phyloP scores from a whole-genome alignment of 2,113 vertebrate genomes.

The Syrmaticus mikado region DNA sequence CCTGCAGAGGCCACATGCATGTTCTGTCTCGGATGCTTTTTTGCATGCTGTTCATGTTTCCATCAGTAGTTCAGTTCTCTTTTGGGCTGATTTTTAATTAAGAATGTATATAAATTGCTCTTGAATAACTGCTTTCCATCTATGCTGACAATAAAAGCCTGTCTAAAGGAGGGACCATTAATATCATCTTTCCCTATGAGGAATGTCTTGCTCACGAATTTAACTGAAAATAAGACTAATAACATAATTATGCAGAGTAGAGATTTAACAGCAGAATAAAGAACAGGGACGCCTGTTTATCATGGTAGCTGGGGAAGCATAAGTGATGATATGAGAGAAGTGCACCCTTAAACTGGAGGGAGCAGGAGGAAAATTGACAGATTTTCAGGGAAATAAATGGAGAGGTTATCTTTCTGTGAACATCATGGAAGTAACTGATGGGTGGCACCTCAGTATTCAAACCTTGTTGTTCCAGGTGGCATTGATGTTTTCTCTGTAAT shows the following conservation, averaged over 20 bases:
- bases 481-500: background rate
- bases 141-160: background rate
- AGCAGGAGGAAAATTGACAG: background rate
- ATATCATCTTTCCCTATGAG: background rate
- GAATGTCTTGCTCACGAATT: background rate
- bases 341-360: background rate
- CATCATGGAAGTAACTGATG: no score
- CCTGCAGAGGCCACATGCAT: fast-evolving
- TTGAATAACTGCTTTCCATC: background rate
- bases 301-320: fast-evolving
- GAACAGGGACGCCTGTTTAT: background rate
- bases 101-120: background rate
- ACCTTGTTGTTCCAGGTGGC: background rate
- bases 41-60: background rate
- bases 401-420: fast-evolving
- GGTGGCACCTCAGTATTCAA: background rate
- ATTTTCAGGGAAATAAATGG: background rate
- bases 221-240: background rate
- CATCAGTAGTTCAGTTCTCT: fast-evolving
- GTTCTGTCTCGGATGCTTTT: background rate
- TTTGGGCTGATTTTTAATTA: background rate
- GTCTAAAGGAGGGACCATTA: background rate
- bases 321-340: fast-evolving
- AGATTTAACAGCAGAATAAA: background rate
- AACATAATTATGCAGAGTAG: background rate